Evolutionary conservation across 2,888 invertebrate genomes (phyloP).

Genomic region (Pyrochroa serraticornis): DNA sequence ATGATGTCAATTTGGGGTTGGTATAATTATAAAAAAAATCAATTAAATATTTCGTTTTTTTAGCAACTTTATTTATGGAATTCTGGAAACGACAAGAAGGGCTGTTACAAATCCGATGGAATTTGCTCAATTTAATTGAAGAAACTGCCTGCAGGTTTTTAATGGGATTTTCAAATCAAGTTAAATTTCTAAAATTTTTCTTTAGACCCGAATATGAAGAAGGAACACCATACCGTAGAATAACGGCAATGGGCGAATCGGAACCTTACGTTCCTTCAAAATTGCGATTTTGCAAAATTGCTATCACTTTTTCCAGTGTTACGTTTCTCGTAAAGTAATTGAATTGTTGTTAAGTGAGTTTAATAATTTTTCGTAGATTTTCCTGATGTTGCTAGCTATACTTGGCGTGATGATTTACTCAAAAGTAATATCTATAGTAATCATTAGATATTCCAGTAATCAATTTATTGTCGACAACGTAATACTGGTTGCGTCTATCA

Average conservation of each 20-base stretch:
- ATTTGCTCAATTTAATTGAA: slow-evolving; percentile 31
- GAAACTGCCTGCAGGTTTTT: background rate
- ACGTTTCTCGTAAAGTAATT: slow-evolving; percentile 19
- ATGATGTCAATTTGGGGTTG: slow-evolving; percentile 55
- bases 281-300: slow-evolving; percentile 11
- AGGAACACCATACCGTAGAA: slow-evolving; percentile 21
- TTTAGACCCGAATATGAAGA: slow-evolving; percentile 31
- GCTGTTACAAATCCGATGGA: slow-evolving; percentile 49
- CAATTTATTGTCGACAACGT: slow-evolving; percentile 31
- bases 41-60: too few relatives aligned
- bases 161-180: background rate
- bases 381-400: slow-evolving; percentile 37
- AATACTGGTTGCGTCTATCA: slow-evolving; percentile 34
- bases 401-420: slow-evolving; percentile 43
- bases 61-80: slow-evolving; percentile 50
- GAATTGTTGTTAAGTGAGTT: background rate
- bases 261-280: slow-evolving; percentile 33
- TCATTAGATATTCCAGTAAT: slow-evolving; percentile 26
- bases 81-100: slow-evolving; percentile 50
- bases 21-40: too few relatives aligned
- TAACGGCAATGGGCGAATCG: slow-evolving; percentile 23
- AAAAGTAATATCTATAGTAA: slow-evolving; percentile 29
- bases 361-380: slow-evolving; percentile 34
- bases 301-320: slow-evolving; percentile 24
- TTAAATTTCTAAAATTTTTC: background rate